Evolutionary conservation across 2,113 vertebrate genomes (phyloP).

Genomic region (Centropus bengalensis): DNA sequence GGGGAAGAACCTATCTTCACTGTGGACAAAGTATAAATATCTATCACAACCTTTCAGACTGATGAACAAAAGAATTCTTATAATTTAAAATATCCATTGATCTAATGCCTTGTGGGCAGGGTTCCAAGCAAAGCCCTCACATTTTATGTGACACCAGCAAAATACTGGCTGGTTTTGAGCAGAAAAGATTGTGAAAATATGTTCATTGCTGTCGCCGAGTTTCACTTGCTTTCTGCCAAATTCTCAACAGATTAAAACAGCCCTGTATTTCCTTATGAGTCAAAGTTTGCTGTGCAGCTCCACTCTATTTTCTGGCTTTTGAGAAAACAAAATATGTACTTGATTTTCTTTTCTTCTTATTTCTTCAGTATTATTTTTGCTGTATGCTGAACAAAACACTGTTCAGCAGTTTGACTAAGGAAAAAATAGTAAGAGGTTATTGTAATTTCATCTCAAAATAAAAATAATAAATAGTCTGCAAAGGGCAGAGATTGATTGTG

Average conservation of each 20-base stretch:
- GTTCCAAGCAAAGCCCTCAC: not conserved
- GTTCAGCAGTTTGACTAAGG: slow-evolving; percentile 3
- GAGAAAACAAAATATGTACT: not conserved
- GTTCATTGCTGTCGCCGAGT: not conserved
- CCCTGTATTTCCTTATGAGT: not conserved
- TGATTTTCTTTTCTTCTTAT: not conserved
- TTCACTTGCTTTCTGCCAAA: not conserved
- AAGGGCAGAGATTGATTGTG: slow-evolving; percentile 37
- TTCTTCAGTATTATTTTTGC: not conserved
- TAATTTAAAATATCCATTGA: not conserved
- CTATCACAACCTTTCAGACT: not conserved
- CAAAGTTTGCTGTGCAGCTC: not conserved
- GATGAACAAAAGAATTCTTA: not conserved
- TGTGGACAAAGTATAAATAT: not conserved
- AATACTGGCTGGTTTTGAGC: not conserved
- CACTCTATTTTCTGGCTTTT: not conserved
- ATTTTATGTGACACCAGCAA: not conserved
- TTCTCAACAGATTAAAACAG: slow-evolving; percentile 17
- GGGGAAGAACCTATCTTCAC: not conserved
- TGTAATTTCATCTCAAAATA: slow-evolving; percentile 44
- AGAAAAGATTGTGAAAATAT: not conserved
- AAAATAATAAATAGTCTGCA: slow-evolving; percentile 58
- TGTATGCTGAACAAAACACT: not conserved
- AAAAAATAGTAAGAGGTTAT: slow-evolving; percentile 22
- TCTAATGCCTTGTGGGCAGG: not conserved